Evolutionary conservation across 2,113 vertebrate genomes (phyloP).

Genomic region (Alligator mississippiensis): DNA sequence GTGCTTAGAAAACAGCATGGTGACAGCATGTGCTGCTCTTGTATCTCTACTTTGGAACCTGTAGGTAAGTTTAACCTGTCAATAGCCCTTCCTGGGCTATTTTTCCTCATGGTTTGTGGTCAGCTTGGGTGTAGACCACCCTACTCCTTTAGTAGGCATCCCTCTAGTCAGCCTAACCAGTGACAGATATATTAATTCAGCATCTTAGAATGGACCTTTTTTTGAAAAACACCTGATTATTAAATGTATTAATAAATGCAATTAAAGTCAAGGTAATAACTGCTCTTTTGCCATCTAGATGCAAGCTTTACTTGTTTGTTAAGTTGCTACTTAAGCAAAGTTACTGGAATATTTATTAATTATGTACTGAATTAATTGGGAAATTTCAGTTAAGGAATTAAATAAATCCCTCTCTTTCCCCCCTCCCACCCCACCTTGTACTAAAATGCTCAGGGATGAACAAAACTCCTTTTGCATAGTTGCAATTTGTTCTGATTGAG

Average conservation of each 20-base stretch:
- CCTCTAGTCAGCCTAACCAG: background rate
- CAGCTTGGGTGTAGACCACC: no score
- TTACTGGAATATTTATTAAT: background rate
- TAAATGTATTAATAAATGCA: background rate
- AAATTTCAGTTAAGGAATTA: background rate
- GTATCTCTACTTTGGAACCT: no score
- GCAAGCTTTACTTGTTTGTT: background rate
- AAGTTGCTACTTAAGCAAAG: background rate
- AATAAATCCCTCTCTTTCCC: background rate
- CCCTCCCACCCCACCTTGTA: no score
- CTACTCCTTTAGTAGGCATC: no score
- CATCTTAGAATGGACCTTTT: background rate
- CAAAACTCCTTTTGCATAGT: accelerated
- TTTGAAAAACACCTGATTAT: background rate
- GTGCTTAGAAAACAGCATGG: no score
- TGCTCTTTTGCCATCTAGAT: background rate
- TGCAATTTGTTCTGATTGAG: background rate
- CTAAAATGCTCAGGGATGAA: background rate
- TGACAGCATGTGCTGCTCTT: no score
- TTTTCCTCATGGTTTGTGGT: no score
- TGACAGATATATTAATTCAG: background rate
- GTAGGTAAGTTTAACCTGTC: no score
- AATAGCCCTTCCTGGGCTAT: no score
- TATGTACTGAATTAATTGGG: background rate
- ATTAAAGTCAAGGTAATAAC: background rate